Conservation (phyloP, 2,888 invertebrate genomes). For the Chalcosyrphus nemorum region DNA sequence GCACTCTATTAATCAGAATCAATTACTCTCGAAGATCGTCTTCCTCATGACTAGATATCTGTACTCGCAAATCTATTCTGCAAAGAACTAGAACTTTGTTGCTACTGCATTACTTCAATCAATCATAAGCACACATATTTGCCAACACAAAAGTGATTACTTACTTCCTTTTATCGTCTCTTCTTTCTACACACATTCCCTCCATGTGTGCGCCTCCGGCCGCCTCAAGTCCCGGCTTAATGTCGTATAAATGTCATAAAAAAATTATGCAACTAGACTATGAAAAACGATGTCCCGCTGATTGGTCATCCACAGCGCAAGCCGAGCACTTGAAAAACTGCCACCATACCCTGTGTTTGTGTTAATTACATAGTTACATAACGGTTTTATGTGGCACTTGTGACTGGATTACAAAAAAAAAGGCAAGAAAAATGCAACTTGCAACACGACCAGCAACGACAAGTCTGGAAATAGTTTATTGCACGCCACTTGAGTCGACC, state of each 20-base stretch:
- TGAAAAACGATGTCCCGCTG: neutral
- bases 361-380: constrained; percentile 15
- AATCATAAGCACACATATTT: neutral
- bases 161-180: neutral
- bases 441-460: neutral
- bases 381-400: constrained; percentile 31
- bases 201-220: neutral
- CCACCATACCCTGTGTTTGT: neutral
- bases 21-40: too few relatives aligned
- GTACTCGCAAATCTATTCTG: too few relatives aligned
- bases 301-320: constrained; percentile 33
- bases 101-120: neutral
- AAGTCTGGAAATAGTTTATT: constrained; percentile 1
- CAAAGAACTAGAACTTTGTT: too few relatives aligned
- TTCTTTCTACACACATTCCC: neutral
- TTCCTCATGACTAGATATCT: too few relatives aligned
- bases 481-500: constrained; percentile 4
- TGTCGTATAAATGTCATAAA: neutral
- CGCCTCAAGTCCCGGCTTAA: neutral
- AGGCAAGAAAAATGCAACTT: neutral
- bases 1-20: too few relatives aligned
- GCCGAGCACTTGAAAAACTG: neutral
- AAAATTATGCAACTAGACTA: constrained; percentile 10
- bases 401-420: neutral
- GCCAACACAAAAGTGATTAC: neutral